phyloP scores from a whole-genome alignment of 2,888 invertebrate species.

The Megalurothrips usitatus region DNA sequence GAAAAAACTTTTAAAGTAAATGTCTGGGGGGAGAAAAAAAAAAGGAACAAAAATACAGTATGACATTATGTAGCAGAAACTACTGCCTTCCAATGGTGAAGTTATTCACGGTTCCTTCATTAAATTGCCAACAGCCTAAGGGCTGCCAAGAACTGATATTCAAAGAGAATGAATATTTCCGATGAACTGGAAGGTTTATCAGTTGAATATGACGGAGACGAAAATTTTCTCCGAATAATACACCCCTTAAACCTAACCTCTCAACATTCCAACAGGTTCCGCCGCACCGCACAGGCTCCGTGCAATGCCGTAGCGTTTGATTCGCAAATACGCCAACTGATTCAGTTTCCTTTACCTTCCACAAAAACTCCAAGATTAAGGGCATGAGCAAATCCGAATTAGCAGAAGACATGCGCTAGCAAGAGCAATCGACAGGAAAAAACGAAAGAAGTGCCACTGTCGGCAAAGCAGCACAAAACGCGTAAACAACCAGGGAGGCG shows the following conservation, averaged over 20 bases:
- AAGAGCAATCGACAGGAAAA: not conserved
- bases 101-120: not conserved
- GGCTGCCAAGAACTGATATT: too few species aligned
- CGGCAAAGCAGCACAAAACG: not conserved
- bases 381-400: too few species aligned
- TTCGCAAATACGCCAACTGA: too few species aligned
- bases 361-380: too few species aligned
- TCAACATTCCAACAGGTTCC: constrained; percentile 16
- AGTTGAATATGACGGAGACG: not conserved
- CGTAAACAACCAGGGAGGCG: constrained; percentile 22
- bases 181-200: too few species aligned
- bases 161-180: too few species aligned
- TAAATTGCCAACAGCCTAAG: not conserved
- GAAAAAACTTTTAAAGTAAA: too few species aligned
- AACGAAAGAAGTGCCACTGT: not conserved
- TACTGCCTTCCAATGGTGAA: not conserved
- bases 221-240: not conserved
- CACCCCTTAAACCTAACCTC: not conserved
- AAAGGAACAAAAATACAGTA: not conserved
- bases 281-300: not conserved
- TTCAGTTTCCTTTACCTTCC: too few species aligned
- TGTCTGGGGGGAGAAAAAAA: not conserved
- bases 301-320: not conserved
- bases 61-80: constrained; percentile 9
- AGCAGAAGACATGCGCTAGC: not conserved